Evolutionary conservation across 2,113 vertebrate genomes (phyloP).

Genomic region (Natator depressus): DNA sequence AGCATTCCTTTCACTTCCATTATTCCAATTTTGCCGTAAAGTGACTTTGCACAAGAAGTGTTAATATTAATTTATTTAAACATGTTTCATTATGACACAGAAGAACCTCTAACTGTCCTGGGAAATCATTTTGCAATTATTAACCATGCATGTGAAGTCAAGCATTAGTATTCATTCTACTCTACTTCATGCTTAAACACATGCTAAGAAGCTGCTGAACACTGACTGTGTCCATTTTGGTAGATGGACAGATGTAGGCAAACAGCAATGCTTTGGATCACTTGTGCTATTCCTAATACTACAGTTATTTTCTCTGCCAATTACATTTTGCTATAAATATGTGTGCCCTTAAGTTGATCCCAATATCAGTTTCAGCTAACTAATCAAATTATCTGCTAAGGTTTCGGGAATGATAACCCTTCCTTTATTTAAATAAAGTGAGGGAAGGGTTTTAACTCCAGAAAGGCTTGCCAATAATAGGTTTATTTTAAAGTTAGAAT

Average conservation of each 20-base stretch:
- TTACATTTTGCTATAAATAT: conserved; percentile 76
- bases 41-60: background rate
- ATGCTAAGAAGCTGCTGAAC: conserved; percentile 2
- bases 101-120: conserved; percentile 32
- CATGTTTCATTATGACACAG: background rate
- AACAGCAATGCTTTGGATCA: conserved; percentile 52
- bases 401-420: conserved; percentile 65
- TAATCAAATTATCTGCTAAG: conserved; percentile 73
- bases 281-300: conserved; percentile 67
- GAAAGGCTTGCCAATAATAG: conserved; percentile 44
- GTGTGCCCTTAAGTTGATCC: conserved; percentile 70
- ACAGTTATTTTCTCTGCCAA: conserved; percentile 69
- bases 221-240: conserved; percentile 30
- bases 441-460: conserved; percentile 48
- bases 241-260: conserved; percentile 46
- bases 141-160: background rate
- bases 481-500: conserved; percentile 59
- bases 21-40: background rate
- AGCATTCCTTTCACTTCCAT: background rate
- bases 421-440: conserved; percentile 70
- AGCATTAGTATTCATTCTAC: background rate
- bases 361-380: conserved; percentile 69
- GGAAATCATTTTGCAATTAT: conserved; percentile 31
- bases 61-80: background rate
- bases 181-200: conserved; percentile 6